Base-by-base conservation (phyloP, 2,888 invertebrate species). In the Pseudococcus jackbeardsleyi region DNA sequence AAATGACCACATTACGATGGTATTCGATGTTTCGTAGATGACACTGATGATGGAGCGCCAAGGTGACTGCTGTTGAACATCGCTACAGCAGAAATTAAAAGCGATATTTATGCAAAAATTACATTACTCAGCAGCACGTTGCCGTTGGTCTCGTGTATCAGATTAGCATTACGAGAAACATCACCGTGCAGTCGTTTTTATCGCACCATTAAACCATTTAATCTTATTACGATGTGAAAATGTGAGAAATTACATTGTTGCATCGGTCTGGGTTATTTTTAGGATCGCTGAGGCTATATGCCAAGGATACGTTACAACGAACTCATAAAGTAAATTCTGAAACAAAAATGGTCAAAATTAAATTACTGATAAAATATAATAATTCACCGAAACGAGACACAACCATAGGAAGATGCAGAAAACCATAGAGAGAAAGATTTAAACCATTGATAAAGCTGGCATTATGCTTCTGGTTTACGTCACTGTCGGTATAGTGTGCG, bases 381-480 rank as follows among this genome's bases (percentile, higher is more conserved):
- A 33, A 33, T 33, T 33, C 26, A 33, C 26, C 26, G 26, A 33
- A 33, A 33, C 26, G 26, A 33, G 26, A 33, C 26, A 33, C 26
- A 33, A 33, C 17, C 50, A 50, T 50, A 50, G 50, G 50, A 50
- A 50, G 50, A 50, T 12, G 15, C 17, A 19, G n/a, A 59, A 59
- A 59, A 9, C 5, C 59, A 15, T 54, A 17, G 17, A 54, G 54
- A 5, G 54, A 50, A 17, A 59, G 59, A 59, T 59, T 19, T 59
- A 9, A 59, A 59, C 19, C 59, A 59, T 59, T 59, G 59, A 59
- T 59, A 59, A 59, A 33, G 33, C n/a, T 26, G 5, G 15, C 72
- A 33, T 72, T 72, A 33, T 33, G 59, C 59, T 72, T 72, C 72
- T 72, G 72, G 72, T 72, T 72, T 72, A 72, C 72, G 72, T 72